Conservation (phyloP, 2,113 vertebrate genomes). For the Bubalus kerabau region DNA sequence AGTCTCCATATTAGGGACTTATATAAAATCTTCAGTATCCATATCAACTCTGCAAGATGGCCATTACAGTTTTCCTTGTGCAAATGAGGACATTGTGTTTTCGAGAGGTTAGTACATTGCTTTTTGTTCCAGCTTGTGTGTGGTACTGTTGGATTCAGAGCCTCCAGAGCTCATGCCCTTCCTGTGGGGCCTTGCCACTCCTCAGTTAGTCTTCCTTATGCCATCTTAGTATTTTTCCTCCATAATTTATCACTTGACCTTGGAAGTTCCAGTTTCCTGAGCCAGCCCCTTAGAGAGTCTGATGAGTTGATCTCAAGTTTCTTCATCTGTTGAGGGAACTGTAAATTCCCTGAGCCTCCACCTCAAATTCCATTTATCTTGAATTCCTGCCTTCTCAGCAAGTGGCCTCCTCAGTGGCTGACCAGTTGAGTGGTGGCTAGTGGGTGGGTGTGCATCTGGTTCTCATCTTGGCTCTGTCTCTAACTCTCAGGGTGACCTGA, state of each 20-base stretch:
- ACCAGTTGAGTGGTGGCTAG: not conserved
- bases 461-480: not conserved
- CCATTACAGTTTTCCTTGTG: not conserved
- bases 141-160: not conserved
- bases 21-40: not conserved
- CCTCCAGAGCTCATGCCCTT: not conserved
- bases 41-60: not conserved
- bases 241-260: not conserved
- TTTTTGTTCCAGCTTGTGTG: not conserved
- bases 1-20: not conserved
- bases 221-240: not conserved
- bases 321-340: not conserved
- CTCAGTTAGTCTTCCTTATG: not conserved
- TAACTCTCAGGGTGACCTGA: not conserved
- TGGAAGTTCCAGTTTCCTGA: not conserved
- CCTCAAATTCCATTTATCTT: not conserved
- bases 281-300: not conserved
- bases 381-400: not conserved
- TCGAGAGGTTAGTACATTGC: not conserved
- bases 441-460: not conserved
- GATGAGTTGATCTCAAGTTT: not conserved
- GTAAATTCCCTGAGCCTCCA: not conserved
- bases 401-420: not conserved
- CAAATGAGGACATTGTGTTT: not conserved
- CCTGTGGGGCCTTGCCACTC: not conserved